Conservation (phyloP, 2,888 invertebrate species). For the Parthenolecanium corni region DNA sequence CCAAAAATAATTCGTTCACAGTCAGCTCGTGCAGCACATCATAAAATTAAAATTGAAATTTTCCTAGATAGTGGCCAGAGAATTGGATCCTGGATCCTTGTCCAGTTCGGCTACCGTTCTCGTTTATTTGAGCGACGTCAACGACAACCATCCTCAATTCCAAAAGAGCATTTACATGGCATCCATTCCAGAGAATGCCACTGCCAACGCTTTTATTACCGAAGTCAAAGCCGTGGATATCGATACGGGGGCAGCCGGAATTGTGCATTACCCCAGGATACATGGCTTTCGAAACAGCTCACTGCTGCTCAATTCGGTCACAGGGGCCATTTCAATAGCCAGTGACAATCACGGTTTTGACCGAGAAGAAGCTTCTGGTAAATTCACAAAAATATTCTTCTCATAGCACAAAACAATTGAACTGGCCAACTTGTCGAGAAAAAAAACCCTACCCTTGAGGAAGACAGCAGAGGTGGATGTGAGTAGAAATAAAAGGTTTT, state of each 20-base stretch:
- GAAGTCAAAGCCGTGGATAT: constrained; percentile 38
- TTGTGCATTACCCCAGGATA: constrained; percentile 64
- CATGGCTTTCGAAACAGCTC: constrained; percentile 67
- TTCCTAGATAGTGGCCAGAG: constrained; percentile 63
- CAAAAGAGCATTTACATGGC: constrained; percentile 58
- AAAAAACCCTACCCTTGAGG: too few relatives aligned
- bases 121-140: constrained; percentile 70
- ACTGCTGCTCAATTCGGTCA: constrained; percentile 60
- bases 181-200: constrained; percentile 67
- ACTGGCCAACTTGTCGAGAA: too few relatives aligned
- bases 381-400: constrained; percentile 20
- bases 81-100: constrained; percentile 54
- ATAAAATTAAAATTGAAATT: constrained; percentile 6
- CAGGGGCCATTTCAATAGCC: constrained; percentile 69
- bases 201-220: constrained; percentile 57
- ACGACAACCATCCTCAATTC: constrained; percentile 79
- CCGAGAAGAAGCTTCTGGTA: constrained; percentile 59
- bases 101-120: constrained; percentile 63
- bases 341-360: constrained; percentile 66
- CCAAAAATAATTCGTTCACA: too few relatives aligned
- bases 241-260: constrained; percentile 54
- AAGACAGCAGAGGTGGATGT: too few relatives aligned
- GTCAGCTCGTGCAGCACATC: too few relatives aligned
- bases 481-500: too few relatives aligned
- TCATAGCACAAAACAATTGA: too few relatives aligned